Conservation (phyloP, 2,888 invertebrate genomes). For the Thelaira solivaga region DNA sequence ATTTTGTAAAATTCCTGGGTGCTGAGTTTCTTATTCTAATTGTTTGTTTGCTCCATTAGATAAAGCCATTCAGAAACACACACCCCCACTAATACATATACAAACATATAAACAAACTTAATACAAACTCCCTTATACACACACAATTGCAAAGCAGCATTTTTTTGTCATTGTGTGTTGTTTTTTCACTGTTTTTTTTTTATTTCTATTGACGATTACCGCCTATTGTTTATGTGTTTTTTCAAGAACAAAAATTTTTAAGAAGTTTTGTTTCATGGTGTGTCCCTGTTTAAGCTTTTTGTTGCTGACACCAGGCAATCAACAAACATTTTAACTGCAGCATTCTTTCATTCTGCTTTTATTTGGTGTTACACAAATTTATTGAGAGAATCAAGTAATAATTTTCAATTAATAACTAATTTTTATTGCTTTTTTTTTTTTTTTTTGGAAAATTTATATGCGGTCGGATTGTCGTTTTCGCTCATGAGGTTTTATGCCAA, state of each 20-base stretch:
- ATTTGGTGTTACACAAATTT: too few relatives aligned
- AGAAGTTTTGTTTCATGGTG: not conserved
- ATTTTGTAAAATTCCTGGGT: not conserved
- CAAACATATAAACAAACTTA: too few relatives aligned
- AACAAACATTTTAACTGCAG: not conserved
- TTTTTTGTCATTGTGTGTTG: not conserved
- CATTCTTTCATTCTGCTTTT: not conserved
- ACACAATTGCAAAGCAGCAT: too few relatives aligned
- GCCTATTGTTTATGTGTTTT: not conserved
- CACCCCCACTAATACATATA: too few relatives aligned
- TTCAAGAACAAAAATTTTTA: not conserved
- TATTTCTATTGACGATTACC: not conserved
- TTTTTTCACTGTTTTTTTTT: conserved; percentile 5
- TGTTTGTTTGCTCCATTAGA: too few relatives aligned
- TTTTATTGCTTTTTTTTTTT: conserved; percentile 27
- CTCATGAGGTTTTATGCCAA: conserved; percentile 19
- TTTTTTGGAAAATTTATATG: conserved; percentile 23
- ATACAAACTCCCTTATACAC: too few relatives aligned
- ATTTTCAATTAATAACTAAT: conserved; percentile 35
- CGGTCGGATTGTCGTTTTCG: conserved; percentile 19
- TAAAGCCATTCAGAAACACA: too few relatives aligned
- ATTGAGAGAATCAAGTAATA: conserved; percentile 30
- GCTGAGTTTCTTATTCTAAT: not conserved
- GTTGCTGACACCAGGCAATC: not conserved
- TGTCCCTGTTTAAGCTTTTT: not conserved